phyloP scores from a whole-genome alignment of 2,797 vertebrate genomes.

The Fistularia commersonii region DNA sequence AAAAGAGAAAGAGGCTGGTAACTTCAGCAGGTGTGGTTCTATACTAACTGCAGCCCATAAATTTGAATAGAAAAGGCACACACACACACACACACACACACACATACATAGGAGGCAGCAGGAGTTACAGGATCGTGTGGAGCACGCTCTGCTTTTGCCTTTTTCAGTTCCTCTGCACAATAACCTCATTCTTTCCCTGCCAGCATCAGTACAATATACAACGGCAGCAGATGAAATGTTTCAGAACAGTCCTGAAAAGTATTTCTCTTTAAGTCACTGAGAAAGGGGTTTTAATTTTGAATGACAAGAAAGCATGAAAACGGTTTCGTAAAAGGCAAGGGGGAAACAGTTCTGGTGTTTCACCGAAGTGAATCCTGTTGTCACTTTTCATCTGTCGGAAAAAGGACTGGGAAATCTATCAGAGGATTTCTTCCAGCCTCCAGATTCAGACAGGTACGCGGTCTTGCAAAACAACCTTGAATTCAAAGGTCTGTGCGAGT shows the following conservation, averaged over 20 bases:
- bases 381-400: too few species aligned
- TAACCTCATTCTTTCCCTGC: constrained; percentile 30
- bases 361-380: too few species aligned
- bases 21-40: constrained; percentile 46
- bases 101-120: constrained; percentile 28
- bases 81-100: constrained; percentile 18
- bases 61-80: constrained; percentile 5
- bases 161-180: constrained; percentile 15
- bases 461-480: too few species aligned
- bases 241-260: background rate
- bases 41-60: constrained; percentile 22
- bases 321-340: too few species aligned
- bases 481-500: too few species aligned
- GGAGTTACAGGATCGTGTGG: constrained; percentile 63
- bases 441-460: background rate
- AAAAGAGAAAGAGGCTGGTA: constrained; percentile 22
- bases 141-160: constrained; percentile 17
- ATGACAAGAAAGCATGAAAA: too few species aligned
- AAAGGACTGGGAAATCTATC: background rate
- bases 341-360: too few species aligned
- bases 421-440: background rate
- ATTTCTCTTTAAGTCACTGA: too few species aligned
- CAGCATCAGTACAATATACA: constrained; percentile 12
- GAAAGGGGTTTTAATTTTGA: too few species aligned
- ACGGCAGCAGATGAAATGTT: constrained; percentile 1